Evolutionary conservation across 1,140 invertebrate genomes (phyloP).

Genomic region (Calliopsis andreniformis): DNA sequence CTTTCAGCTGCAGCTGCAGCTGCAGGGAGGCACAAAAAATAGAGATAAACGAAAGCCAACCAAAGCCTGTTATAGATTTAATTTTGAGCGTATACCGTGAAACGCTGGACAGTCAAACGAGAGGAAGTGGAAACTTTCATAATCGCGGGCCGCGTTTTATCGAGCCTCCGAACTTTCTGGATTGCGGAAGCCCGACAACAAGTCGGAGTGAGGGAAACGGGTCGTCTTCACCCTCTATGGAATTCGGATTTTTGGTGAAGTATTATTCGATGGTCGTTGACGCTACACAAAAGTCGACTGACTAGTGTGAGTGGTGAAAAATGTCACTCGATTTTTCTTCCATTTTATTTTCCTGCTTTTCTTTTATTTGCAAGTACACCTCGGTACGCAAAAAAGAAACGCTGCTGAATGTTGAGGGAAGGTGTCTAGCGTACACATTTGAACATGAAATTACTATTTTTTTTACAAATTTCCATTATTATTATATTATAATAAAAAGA

Average conservation of each 20-base stretch:
- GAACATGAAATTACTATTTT: no score
- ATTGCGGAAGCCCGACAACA: slow-evolving; percentile 41
- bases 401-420: no score
- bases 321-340: neutral
- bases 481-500: no score
- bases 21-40: neutral
- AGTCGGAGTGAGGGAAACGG: slow-evolving; percentile 25
- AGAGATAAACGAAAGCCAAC: slow-evolving; percentile 18
- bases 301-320: neutral
- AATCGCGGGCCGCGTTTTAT: slow-evolving; percentile 48
- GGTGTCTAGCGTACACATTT: no score
- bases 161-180: slow-evolving; percentile 52
- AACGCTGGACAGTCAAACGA: slow-evolving; percentile 27
- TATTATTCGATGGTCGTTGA: slow-evolving; percentile 31
- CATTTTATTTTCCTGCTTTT: slow-evolving; percentile 31
- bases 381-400: no score
- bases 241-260: slow-evolving; percentile 47
- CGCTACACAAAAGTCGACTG: neutral
- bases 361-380: no score
- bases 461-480: no score
- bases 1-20: slow-evolving; percentile 35
- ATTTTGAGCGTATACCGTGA: slow-evolving; percentile 32
- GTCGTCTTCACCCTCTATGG: slow-evolving; percentile 26
- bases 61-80: slow-evolving; percentile 51
- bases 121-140: slow-evolving; percentile 42